Evolutionary conservation across 2,113 vertebrate species (phyloP).

Genomic region (Tragelaphus imberbis): DNA sequence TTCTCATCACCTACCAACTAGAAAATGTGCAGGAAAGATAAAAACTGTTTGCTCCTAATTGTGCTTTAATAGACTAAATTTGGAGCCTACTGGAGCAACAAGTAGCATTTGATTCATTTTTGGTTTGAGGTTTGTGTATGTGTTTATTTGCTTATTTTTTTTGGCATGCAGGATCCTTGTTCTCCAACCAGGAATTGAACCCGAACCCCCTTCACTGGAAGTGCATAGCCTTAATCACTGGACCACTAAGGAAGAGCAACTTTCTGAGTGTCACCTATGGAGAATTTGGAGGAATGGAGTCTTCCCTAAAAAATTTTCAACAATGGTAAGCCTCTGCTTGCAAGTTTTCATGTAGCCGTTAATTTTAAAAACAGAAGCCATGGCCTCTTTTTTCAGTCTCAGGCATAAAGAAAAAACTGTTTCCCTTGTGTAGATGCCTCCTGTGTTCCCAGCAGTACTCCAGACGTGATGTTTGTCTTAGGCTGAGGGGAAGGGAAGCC

Average conservation of each 20-base stretch:
- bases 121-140: background rate
- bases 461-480: constrained; percentile 59
- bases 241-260: constrained; percentile 41
- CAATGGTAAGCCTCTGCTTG: constrained; percentile 61
- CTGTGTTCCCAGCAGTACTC: constrained; percentile 49
- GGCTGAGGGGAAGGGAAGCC: background rate
- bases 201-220: background rate
- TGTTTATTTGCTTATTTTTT: constrained; percentile 42
- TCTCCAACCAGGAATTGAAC: background rate
- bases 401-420: background rate
- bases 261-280: background rate
- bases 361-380: constrained; percentile 57
- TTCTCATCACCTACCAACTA: background rate
- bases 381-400: background rate
- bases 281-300: background rate
- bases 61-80: background rate
- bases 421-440: constrained; percentile 14
- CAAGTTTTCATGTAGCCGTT: constrained; percentile 36
- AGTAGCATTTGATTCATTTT: background rate
- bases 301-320: constrained; percentile 39
- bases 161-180: background rate
- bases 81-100: background rate
- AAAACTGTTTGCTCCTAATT: background rate
- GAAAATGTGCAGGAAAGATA: background rate
- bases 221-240: background rate